Evolutionary conservation across 1,140 invertebrate species (phyloP).

Genomic region (Mycetomoellerius zeteki): DNA sequence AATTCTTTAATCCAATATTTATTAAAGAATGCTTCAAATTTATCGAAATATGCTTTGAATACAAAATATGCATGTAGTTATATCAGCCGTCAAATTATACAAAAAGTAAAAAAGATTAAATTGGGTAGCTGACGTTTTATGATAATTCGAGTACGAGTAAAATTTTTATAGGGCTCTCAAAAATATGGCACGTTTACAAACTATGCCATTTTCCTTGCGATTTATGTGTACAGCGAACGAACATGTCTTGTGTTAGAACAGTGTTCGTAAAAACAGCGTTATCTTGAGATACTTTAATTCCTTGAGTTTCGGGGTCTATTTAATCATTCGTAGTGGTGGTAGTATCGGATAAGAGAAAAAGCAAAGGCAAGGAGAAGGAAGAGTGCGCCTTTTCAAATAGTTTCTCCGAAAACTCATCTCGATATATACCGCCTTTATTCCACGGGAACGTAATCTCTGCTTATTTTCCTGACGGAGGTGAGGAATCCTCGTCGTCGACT

Average conservation of each 20-base stretch:
- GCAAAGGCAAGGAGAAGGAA: neutral
- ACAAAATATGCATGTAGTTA: neutral
- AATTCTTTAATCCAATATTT: neutral
- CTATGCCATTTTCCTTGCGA: neutral
- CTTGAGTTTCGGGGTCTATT: constrained; percentile 26
- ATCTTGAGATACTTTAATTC: constrained; percentile 25
- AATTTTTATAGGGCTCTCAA: constrained; percentile 5
- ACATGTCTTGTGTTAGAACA: neutral
- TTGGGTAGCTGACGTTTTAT: neutral
- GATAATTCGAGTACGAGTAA: neutral
- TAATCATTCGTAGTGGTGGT: constrained; percentile 28
- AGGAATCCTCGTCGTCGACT: constrained; percentile 22
- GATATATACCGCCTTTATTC: constrained; percentile 48
- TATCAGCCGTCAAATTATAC: neutral
- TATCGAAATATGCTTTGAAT: neutral
- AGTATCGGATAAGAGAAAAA: constrained; percentile 26
- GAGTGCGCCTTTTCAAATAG: constrained; percentile 35
- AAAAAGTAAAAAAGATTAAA: constrained; percentile 15
- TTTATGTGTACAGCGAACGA: neutral
- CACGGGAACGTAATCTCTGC: constrained; percentile 1
- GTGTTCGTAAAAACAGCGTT: constrained; percentile 4
- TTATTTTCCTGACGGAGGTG: constrained; percentile 12
- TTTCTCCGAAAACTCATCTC: constrained; percentile 44
- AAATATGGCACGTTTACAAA: neutral
- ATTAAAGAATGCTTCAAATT: neutral